Evolutionary conservation across 1,140 invertebrate species (phyloP), one percentile per base, ranked within the genome.

Genomic region (Hyles euphorbiae): DNA sequence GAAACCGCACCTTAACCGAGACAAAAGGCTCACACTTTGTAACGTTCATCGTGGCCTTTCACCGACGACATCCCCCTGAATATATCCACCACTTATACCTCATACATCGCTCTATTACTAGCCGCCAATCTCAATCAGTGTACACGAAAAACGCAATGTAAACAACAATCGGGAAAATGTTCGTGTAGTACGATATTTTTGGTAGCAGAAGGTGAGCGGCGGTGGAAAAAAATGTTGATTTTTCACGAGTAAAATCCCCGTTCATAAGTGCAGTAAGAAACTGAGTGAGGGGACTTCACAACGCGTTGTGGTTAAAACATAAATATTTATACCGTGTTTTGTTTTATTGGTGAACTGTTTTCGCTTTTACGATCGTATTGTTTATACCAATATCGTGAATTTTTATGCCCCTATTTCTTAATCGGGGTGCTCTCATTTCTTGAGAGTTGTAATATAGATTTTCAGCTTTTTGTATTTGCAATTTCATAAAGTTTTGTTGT

Each of bases 11-110:
- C 76, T 73, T 83, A 81, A 78, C 63, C 65, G 63, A 83, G 81
- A 88, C 85, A 88, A 88, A 88, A 88, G 83, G 79, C 83, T 83
- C 83, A 73, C 83, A 85, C 78, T 88, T 85, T 88, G 83, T 88
- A 86, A 83, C 83, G 72, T 84, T 88, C 81, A 84, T 73, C 81
- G 72, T 78, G 77, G 73, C 76, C 81, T 73, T 63, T 63, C 65
- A 83, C 74, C 67, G 66, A 44, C 48, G 58, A 65, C 60, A 58
- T 54, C 58, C 71, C 67, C 65, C 56, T 59, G 56, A 34, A 58
- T 59, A 54, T 61, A 22, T 22, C 56, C 36, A 56, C 8, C 59
- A 56, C 44, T 51, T 61, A 8, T 61, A 49, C 48, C 8, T n/a
- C 40, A 70, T 78, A 55, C 83, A 87, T 78, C 74, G 70, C 81